Base-by-base conservation (phyloP, 2,113 vertebrate species). In the Excalfactoria chinensis region DNA sequence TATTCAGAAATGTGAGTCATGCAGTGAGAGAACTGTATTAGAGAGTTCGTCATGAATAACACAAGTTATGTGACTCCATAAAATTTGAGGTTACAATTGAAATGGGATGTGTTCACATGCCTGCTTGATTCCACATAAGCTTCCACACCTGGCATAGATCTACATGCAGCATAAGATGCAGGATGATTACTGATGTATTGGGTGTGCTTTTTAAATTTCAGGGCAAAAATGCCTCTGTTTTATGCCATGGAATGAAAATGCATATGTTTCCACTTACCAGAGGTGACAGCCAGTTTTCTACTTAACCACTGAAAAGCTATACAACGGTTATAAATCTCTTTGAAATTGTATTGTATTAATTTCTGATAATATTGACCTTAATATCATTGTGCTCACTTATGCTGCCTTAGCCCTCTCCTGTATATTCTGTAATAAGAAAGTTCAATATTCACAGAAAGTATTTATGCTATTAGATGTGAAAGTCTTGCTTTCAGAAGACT, bases 321-420 rank as follows among this genome's bases (percentile, higher is more conserved):
- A 35, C 28, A 60, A 80, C 80, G 90, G 83, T 84, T 88, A 90
- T 95, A 94, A 84, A 94, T 95, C 96, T 96, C 90, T 90, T 92
- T 77, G 91, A 96, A 96, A 95, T 92, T 46, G 67, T 88, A 93
- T 96, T 97, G 88, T 94, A 95, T 95, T 96, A 95, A 97, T 97
- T 97, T 96, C 87, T 96, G 86, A 88, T 91, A 93, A 95, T 95
- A 95, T 94, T 62, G 63, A 96, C 70, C 15, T 53, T 95, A 90
- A 86, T 86, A 70, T 94, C 89, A 84, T 95, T 97, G 81, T 75
- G 83, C 85, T 93, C 85, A 88, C 88, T 92, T 91, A 44, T 71
- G 86, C 77, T 92, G 37, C 75, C 40, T 93, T 95, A 92, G 68
- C 44, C 66, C 28, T 73, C 93, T 90, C 85, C 95, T 76, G 59